phyloP scores from a whole-genome alignment of 1,140 invertebrate species.

The Hormaphis cornu region DNA sequence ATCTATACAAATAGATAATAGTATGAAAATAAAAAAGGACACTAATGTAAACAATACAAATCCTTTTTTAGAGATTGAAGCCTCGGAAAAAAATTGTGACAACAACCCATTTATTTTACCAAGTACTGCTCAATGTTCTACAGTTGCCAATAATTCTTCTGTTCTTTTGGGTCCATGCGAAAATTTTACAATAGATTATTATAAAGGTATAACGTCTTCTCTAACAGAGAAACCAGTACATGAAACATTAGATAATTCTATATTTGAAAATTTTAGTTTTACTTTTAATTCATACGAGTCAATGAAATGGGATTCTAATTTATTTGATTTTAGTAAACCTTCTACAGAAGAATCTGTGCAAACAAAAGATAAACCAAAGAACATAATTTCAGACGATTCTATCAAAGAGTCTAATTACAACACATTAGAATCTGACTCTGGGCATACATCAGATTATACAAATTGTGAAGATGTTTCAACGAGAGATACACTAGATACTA shows the following conservation, averaged over 20 bases:
- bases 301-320: slow-evolving; percentile 22
- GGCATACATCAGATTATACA: slow-evolving; percentile 20
- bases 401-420: slow-evolving; percentile 8
- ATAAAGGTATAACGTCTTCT: slow-evolving; percentile 46
- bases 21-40: slow-evolving; percentile 15
- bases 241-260: slow-evolving; percentile 7
- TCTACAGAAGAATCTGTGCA: background rate
- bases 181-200: slow-evolving; percentile 47
- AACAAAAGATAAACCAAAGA: background rate
- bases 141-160: slow-evolving; percentile 32
- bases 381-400: background rate
- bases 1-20: slow-evolving; percentile 19
- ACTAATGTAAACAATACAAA: background rate
- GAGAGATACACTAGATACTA: slow-evolving; percentile 5
- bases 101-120: slow-evolving; percentile 32
- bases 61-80: slow-evolving; percentile 42
- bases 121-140: slow-evolving; percentile 16
- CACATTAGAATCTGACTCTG: slow-evolving; percentile 1
- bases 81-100: slow-evolving; percentile 40
- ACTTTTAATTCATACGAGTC: slow-evolving; percentile 23
- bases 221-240: slow-evolving; percentile 37
- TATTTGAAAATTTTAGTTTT: slow-evolving; percentile 28
- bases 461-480: slow-evolving; percentile 26
- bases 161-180: slow-evolving; percentile 50
- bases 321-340: slow-evolving; percentile 14